These are phyloP conservation scores for Erebia epiphron DNA, from an alignment of 2,888 invertebrate species.

Conservation along the genomic window DNA sequence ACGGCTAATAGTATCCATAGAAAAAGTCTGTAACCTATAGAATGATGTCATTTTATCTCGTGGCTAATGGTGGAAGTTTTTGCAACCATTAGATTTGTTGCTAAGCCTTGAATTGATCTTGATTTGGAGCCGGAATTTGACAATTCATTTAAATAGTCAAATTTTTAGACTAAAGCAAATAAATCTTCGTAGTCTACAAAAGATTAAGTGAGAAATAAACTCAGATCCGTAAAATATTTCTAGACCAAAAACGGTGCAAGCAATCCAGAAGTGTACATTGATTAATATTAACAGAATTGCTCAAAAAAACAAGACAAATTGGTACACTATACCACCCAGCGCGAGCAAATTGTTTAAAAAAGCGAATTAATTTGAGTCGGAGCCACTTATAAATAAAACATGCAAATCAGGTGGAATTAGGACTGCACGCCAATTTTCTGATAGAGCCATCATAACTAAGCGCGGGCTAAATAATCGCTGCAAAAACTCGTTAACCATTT, in stretches of 20 bases:
- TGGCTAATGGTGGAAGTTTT: neutral
- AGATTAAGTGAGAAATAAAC: neutral
- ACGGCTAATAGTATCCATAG: neutral
- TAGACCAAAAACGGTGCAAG: constrained; percentile 11
- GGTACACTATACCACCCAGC: constrained; percentile 18
- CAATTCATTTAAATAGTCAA: neutral
- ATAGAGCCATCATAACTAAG: constrained; percentile 44
- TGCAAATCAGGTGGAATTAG: constrained; percentile 34
- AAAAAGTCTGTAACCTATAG: neutral
- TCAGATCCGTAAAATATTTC: neutral
- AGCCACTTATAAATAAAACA: constrained; percentile 32
- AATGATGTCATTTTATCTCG: constrained; percentile 4
- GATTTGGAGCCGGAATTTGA: neutral
- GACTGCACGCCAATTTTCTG: constrained; percentile 30
- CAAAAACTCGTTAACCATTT: constrained; percentile 41
- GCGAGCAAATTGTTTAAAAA: constrained; percentile 25
- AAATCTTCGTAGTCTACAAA: neutral
- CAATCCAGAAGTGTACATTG: neutral
- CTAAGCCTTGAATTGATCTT: neutral
- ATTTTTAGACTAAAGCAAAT: neutral
- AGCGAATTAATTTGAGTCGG: constrained; percentile 28
- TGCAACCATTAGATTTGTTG: neutral
- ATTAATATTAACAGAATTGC: constrained; percentile 10
- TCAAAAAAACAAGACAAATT: constrained; percentile 19
- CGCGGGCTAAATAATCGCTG: constrained; percentile 38